Evolutionary conservation across 2,888 invertebrate species (phyloP).

Genomic region (Plemyria rubiginata): DNA sequence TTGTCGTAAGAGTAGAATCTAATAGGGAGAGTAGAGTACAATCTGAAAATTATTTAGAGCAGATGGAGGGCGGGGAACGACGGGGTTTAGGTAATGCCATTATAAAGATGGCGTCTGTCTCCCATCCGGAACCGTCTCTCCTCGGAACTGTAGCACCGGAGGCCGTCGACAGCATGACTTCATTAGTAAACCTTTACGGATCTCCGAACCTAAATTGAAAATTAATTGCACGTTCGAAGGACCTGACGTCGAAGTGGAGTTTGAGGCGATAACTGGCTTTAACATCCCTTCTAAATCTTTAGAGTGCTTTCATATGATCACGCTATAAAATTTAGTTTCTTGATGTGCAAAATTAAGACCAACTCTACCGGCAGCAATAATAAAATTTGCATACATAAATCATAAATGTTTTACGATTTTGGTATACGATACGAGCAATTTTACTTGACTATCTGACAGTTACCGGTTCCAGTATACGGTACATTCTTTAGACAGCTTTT

Average conservation of each 20-base stretch:
- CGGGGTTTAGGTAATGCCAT: constrained; percentile 41
- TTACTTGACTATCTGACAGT: not conserved
- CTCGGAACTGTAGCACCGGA: constrained; percentile 20
- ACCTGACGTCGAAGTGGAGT: constrained; percentile 7
- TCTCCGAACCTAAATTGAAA: constrained; percentile 21
- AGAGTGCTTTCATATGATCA: constrained; percentile 6
- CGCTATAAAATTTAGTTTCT: constrained; percentile 17
- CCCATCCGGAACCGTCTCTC: constrained; percentile 30
- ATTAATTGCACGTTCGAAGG: constrained; percentile 21
- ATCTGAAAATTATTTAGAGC: constrained; percentile 16
- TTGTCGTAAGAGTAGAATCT: too few relatives aligned
- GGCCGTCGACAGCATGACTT: constrained; percentile 23
- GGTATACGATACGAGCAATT: constrained; percentile 14
- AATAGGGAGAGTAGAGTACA: too few relatives aligned
- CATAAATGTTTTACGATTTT: constrained; percentile 24
- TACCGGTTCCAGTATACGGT: not conserved
- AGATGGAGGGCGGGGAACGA: constrained; percentile 26
- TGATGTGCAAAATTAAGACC: constrained; percentile 11
- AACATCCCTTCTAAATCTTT: constrained; percentile 1
- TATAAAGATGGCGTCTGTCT: constrained; percentile 48
- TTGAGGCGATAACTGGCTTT: not conserved
- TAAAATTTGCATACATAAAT: constrained; percentile 12
- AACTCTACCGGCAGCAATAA: constrained; percentile 10
- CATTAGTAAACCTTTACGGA: constrained; percentile 25
- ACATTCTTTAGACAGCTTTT: not conserved